Percentiles rank a stretch among this genome's conserved stretches.
Conservation (phyloP, 2,797 vertebrate species). For the Lateolabrax maculatus region DNA sequence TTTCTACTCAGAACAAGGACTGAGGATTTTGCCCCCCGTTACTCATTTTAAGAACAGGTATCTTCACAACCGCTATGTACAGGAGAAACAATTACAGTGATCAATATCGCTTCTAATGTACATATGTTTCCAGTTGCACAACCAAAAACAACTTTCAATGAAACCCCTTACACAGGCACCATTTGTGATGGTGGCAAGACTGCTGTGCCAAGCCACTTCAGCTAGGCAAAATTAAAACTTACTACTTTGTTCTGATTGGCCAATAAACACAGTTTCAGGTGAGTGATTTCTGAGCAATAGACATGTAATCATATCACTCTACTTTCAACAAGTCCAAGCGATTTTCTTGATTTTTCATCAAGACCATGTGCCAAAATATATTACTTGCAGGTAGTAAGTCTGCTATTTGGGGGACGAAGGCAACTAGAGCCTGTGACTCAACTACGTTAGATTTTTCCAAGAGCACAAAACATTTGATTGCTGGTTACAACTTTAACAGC, state of each 20-base stretch:
- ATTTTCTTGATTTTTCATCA: slow-evolving; percentile 28
- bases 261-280: neutral
- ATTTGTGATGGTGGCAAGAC: neutral
- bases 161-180: neutral
- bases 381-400: neutral
- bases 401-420: too few relatives aligned
- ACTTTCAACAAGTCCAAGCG: slow-evolving; percentile 12
- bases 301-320: slow-evolving; percentile 42
- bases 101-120: neutral
- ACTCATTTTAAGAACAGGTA: neutral
- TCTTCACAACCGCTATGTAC: neutral
- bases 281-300: slow-evolving; percentile 14
- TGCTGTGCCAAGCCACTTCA: slow-evolving; percentile 10
- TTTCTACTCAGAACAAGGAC: neutral
- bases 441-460: neutral
- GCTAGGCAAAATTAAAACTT: neutral
- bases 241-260: slow-evolving; percentile 25
- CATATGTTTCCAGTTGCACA: neutral
- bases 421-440: neutral
- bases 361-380: slow-evolving; percentile 16
- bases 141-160: neutral
- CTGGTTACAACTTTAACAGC: slow-evolving; percentile 28
- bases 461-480: slow-evolving; percentile 32
- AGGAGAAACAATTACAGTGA: neutral
- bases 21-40: neutral